A percentile compares a stretch with the other conserved stretches of the same genome.
These are phyloP conservation scores for Cricetomys ansorgei DNA, from an alignment of 2,113 vertebrate species.

Conservation along the genomic window DNA sequence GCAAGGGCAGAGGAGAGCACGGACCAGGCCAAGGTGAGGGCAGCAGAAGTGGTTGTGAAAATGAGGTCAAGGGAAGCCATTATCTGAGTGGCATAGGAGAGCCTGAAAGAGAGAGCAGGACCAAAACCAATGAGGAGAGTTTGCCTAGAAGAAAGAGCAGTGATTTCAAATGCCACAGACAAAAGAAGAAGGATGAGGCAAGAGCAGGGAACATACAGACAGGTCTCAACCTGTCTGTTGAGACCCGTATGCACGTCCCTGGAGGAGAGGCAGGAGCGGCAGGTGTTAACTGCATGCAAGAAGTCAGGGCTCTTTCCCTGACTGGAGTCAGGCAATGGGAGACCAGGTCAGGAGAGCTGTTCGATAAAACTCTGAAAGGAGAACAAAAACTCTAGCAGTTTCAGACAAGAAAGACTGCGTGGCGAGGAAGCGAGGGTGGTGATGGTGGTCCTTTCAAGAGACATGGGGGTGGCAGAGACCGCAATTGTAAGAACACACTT, in stretches of 20 bases:
- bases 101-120: neutral
- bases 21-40: neutral
- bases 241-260: neutral
- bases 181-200: conserved; percentile 17
- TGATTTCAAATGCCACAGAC: conserved; percentile 46
- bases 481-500: neutral
- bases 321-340: neutral
- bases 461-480: neutral
- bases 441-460: neutral
- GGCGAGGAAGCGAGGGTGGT: neutral
- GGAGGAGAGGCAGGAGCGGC: neutral
- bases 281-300: neutral
- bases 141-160: neutral
- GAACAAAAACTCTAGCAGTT: neutral
- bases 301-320: neutral
- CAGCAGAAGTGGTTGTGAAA: neutral
- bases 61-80: neutral
- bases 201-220: conserved; percentile 3
- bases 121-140: neutral
- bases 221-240: conserved; percentile 19
- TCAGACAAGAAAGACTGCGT: neutral
- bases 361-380: neutral
- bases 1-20: neutral
- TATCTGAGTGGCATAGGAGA: neutral
- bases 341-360: neutral